A percentile compares a stretch with the other conserved stretches of the same genome.
phyloP scores from a whole-genome alignment of 2,113 vertebrate genomes.

The Phainopepla nitens region DNA sequence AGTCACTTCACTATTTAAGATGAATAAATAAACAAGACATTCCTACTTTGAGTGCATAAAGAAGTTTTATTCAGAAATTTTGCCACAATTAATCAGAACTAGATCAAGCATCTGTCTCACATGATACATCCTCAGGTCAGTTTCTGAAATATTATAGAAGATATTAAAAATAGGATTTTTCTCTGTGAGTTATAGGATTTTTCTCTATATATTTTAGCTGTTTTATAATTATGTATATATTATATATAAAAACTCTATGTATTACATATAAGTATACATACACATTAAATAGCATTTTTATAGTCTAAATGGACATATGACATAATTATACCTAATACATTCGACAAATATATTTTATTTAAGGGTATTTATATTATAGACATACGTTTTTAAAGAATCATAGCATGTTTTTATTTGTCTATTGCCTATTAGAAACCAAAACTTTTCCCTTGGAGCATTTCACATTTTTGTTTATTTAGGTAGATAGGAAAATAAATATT shows the following conservation, averaged over 20 bases:
- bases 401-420: neutral
- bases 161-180: neutral
- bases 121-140: neutral
- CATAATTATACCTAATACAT: neutral
- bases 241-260: neutral
- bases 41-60: neutral
- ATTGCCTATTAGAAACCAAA: neutral
- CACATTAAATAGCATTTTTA: too few relatives aligned
- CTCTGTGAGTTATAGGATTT: accelerated
- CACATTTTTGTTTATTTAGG: neutral
- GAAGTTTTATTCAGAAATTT: neutral
- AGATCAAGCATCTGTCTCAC: neutral
- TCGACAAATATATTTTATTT: neutral
- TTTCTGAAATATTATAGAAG: neutral
- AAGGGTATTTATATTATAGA: too few relatives aligned
- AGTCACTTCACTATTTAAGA: neutral
- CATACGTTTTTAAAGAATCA: neutral
- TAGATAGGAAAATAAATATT: neutral
- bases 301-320: neutral
- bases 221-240: neutral
- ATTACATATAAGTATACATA: neutral
- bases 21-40: neutral
- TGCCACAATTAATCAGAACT: neutral
- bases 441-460: neutral
- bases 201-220: neutral